These are phyloP conservation scores for Carettochelys insculpta DNA, from an alignment of 2,113 vertebrate genomes.

Conservation along the genomic window DNA sequence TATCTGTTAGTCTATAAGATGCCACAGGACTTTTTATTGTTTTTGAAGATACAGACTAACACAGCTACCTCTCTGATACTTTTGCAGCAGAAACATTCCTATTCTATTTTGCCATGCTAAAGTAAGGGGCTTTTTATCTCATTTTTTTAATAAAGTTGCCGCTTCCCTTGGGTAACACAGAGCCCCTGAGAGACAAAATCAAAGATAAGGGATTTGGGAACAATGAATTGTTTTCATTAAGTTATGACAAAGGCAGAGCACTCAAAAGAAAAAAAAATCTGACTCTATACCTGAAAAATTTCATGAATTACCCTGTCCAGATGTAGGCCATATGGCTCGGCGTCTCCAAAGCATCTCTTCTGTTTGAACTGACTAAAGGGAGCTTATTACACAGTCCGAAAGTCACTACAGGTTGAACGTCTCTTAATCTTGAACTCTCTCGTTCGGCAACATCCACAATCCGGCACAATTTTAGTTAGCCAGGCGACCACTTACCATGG, in stretches of 20 bases:
- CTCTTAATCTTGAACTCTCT: too few relatives aligned
- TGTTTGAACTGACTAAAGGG: accelerated
- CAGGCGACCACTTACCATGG: too few relatives aligned
- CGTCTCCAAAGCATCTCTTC: background rate
- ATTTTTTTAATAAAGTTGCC: background rate
- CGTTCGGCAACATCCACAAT: too few relatives aligned
- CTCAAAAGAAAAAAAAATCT: background rate
- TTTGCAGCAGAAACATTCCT: constrained; percentile 16
- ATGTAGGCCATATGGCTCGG: background rate
- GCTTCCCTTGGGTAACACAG: background rate
- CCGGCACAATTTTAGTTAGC: too few relatives aligned
- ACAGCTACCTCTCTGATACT: too few relatives aligned
- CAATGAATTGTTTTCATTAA: background rate
- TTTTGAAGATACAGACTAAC: too few relatives aligned
- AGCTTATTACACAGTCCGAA: background rate
- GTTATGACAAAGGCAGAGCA: constrained; percentile 4
- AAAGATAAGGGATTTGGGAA: constrained; percentile 34
- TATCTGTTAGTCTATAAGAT: too few relatives aligned
- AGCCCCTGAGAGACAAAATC: background rate
- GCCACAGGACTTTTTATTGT: too few relatives aligned
- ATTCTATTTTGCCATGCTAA: background rate
- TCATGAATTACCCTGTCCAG: background rate
- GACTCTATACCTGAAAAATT: background rate
- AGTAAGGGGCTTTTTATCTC: background rate
- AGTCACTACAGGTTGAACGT: too few relatives aligned